Evolutionary conservation across 2,888 invertebrate genomes (phyloP).

Genomic region (Allygus modestus): DNA sequence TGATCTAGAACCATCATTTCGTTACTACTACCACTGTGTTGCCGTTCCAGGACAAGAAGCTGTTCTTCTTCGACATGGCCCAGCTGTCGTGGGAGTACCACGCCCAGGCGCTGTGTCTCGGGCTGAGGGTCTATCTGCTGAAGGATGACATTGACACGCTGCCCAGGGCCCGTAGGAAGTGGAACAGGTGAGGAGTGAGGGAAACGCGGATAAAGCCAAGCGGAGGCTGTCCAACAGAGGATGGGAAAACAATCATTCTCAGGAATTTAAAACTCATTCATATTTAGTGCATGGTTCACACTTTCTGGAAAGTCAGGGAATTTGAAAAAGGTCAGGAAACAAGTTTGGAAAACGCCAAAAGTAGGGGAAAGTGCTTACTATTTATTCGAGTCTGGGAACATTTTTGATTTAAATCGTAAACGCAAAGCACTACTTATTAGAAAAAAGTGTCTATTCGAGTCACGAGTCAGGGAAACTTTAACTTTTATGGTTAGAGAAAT

Average conservation of each 20-base stretch:
- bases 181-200: constrained; percentile 70
- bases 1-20: too few species aligned
- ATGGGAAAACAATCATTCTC: background rate
- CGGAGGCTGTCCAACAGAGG: too few species aligned
- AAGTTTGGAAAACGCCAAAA: too few species aligned
- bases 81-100: constrained; percentile 76
- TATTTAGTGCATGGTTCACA: too few species aligned
- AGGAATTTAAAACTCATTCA: background rate
- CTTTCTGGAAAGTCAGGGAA: too few species aligned
- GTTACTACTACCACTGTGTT: too few species aligned
- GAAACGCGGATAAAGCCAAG: background rate
- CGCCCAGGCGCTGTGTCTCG: constrained; percentile 76
- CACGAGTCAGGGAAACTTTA: too few species aligned
- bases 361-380: background rate
- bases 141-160: constrained; percentile 75
- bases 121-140: constrained; percentile 76
- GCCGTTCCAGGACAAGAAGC: constrained; percentile 73
- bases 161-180: constrained; percentile 73
- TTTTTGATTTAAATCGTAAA: too few species aligned
- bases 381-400: background rate
- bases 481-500: too few species aligned
- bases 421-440: too few species aligned
- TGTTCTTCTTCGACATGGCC: constrained; percentile 75
- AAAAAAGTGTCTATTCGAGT: too few species aligned
- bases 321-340: too few species aligned